phyloP scores from a whole-genome alignment of 2,113 vertebrate species.

The Trematocara zebra region DNA sequence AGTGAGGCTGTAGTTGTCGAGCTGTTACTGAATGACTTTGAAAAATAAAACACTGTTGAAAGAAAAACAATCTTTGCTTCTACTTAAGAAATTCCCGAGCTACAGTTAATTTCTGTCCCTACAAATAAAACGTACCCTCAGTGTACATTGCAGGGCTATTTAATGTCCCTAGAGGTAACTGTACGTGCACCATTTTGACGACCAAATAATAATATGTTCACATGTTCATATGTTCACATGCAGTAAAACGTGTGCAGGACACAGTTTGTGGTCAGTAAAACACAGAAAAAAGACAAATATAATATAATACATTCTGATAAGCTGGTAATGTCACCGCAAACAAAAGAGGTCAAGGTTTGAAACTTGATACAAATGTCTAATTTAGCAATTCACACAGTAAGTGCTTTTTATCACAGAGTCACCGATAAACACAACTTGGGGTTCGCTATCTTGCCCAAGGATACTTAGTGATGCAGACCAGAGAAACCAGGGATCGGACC shows the following conservation, averaged over 20 bases:
- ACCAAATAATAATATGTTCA: not conserved
- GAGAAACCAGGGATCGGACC: rapidly evolving
- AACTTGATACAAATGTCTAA: not conserved
- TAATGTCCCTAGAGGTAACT: not conserved
- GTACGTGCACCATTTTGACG: not conserved
- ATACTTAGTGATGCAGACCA: not conserved
- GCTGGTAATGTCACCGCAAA: not conserved
- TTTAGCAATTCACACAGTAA: not conserved
- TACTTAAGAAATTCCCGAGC: not conserved
- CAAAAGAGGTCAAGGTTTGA: not conserved
- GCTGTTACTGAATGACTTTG: not conserved
- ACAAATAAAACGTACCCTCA: not conserved
- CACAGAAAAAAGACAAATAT: not conserved
- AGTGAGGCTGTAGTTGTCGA: not conserved
- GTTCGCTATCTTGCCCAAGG: not conserved
- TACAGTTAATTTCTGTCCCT: not conserved
- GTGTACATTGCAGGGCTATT: not conserved
- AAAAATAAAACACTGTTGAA: not conserved
- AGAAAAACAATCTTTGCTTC: not conserved
- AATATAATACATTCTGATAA: not conserved
- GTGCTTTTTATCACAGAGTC: not conserved
- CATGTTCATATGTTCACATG: not conserved
- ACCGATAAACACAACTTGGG: no score
- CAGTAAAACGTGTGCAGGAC: not conserved
- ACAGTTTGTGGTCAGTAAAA: not conserved